Conservation (phyloP, 2,888 invertebrate species). For the Neelides folsomi region DNA sequence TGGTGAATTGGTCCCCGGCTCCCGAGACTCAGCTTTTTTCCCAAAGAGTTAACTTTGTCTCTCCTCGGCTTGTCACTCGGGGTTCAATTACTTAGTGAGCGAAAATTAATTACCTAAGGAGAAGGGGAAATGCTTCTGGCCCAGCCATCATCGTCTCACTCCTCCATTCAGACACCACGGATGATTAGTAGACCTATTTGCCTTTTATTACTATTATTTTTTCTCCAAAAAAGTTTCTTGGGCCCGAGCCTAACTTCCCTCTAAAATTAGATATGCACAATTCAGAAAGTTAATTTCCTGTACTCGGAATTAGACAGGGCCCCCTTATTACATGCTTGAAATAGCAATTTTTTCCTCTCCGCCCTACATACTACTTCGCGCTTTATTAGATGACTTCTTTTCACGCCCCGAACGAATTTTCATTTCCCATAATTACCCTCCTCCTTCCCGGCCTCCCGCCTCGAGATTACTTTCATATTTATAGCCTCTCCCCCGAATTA, state of each 20-base stretch:
- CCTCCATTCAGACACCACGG: constrained; percentile 15
- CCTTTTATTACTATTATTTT: constrained; percentile 33
- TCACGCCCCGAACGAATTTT: constrained; percentile 33
- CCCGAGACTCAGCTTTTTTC: constrained; percentile 11
- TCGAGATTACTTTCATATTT: neutral
- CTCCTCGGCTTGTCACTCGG: constrained; percentile 33
- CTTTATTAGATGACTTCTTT: constrained; percentile 32
- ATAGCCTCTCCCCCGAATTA: neutral
- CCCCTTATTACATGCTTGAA: constrained; percentile 33
- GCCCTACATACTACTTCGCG: constrained; percentile 26
- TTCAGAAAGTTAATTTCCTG: constrained; percentile 34
- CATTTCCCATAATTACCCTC: constrained; percentile 33
- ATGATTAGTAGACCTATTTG: constrained; percentile 32
- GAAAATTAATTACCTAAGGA: constrained; percentile 33
- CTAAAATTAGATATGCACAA: constrained; percentile 34
- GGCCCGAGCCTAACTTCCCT: constrained; percentile 29
- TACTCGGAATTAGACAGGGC: constrained; percentile 28
- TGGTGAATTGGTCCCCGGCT: constrained; percentile 17
- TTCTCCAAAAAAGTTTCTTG: constrained; percentile 25
- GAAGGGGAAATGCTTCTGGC: constrained; percentile 1
- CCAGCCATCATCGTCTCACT: neutral
- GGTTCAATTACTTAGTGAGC: constrained; percentile 34
- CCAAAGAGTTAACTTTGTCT: constrained; percentile 29
- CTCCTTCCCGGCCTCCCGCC: constrained; percentile 12
- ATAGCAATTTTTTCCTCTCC: constrained; percentile 26